Evolutionary conservation across 1,140 invertebrate genomes (phyloP), one percentile per base, ranked within the genome.

Genomic region (Heliconius hewitsoni): DNA sequence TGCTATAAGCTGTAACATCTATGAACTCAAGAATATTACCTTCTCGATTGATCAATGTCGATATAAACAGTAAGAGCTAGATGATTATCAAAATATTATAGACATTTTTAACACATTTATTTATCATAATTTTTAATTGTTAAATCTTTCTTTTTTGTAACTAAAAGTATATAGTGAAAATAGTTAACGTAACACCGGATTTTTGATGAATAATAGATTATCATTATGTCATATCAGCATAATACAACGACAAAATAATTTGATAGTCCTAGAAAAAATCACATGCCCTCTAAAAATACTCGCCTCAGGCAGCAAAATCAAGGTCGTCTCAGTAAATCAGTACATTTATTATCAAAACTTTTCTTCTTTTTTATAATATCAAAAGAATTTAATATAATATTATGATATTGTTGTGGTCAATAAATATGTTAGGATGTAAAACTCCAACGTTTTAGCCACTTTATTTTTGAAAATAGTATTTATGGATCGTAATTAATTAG

Each of bases 231-330:
- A 78, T 73, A 42, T n/a, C 37, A 60, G 18, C 72, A 73, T 37
- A 60, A 78, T 73, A 73, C 30, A 71, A 76, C 23, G 66, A 76
- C 55, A 76, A 73, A 73, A 76, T 73, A 78, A n/a, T 76, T 55
- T 82, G 27, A 30, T 66, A 57, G 66, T 77, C 76, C 77, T 83
- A 73, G 73, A 82, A 83, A 66, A 76, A 84, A 80, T 78, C 80
- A 83, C 80, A 78, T 73, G 83, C 81, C 73, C 78, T 83, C 89
- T 90, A 91, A 91, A 91, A 91, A 91, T 91, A 91, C 87, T 83
- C 19, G 83, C 84, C 84, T 86, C 80, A 85, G 85, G 87, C 85
- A 79, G 82, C 90, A 92, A 87, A 90, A 92, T 93, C 90, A 93
- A 93, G 91, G 91, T 86, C 87, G 80, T 30, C 66, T 30, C 50